Evolutionary conservation across 2,888 invertebrate species (phyloP), one percentile per base, ranked within the genome.

Genomic region (Mechanitis mazaeus): DNA sequence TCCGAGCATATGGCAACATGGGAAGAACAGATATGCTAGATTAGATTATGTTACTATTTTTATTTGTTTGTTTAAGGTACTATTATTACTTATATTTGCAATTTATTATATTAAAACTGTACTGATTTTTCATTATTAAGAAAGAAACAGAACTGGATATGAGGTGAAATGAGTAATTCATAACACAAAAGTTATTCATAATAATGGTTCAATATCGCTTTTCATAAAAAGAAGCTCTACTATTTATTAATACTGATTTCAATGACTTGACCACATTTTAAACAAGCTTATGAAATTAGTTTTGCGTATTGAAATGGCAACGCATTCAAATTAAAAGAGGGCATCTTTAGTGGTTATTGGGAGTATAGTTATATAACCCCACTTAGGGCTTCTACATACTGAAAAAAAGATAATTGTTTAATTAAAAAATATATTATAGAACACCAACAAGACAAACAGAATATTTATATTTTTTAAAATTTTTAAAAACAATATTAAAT

Each of bases 1-100:
- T 69, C 79, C 77, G 65, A 77, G 77, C 81, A 76, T 77, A 79
- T 75, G 77, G 79, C 78, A 72, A 69, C 73, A 72, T 67, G 70
- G 69, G 69, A 64, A 67, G 67, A 68, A 67, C 71, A 72, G 20
- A 20, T 20, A 20, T 20, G 20, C 20, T 20, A 76, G 75, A 83
- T 81, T 81, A 78, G 75, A 82, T 81, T 80, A 78, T 69, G 68
- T 66, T 45, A 71, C 58, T 31, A 12, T 42, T 7, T 20, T 42
- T 42, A 42, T 42, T 42, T 42, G 7, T 42, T 42, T 42, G 6
- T 3, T 42, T 42, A 3, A 9, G 33, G 5, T 46, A 9, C 20
- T 46, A 35, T 46, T 57, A 53, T 20, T 20, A 20, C 20, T 20
- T 20, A 20, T 20, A 20, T 20, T 20, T 20, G 20, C 20, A 20